Conservation (phyloP, 1,140 invertebrate genomes). For the Rhagoletis pomonella region DNA sequence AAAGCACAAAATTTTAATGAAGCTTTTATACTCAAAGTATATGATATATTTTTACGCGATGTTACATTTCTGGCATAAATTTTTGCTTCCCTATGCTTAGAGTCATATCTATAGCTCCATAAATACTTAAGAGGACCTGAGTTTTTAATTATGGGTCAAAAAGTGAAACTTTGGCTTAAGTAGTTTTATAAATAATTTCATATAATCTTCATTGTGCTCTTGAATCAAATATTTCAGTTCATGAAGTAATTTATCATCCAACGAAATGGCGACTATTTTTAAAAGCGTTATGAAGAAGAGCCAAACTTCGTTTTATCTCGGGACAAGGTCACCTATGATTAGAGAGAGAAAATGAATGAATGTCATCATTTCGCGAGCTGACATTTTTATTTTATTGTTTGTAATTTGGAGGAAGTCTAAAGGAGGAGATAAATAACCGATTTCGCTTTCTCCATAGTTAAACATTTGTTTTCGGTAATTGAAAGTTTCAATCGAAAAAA, state of each 20-base stretch:
- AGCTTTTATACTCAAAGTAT: constrained; percentile 26
- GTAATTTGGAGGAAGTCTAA: no score
- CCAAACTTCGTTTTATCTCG: not conserved
- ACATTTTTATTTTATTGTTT: not conserved
- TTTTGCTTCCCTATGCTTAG: constrained; percentile 23
- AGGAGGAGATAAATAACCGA: not conserved
- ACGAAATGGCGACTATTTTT: constrained; percentile 44
- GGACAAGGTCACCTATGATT: constrained; percentile 41
- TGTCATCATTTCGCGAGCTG: constrained; percentile 16
- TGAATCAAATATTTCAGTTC: not conserved
- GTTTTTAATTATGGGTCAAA: constrained; percentile 14
- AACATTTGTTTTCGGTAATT: constrained; percentile 42
- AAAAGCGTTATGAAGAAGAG: not conserved
- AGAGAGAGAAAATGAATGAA: constrained; percentile 12
- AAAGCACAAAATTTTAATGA: not conserved
- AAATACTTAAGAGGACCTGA: constrained; percentile 21
- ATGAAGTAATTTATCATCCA: not conserved
- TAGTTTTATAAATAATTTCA: not conserved
- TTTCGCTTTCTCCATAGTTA: constrained; percentile 35
- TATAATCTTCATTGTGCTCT: constrained; percentile 6
- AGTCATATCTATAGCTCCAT: constrained; percentile 13
- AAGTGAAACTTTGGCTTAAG: constrained; percentile 53
- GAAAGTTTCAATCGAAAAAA: constrained; percentile 13
- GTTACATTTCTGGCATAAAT: constrained; percentile 16
- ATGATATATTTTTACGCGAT: constrained; percentile 13